These are phyloP conservation scores for Plusia festucae DNA, from an alignment of 2,888 invertebrate genomes.

Conservation along the genomic window DNA sequence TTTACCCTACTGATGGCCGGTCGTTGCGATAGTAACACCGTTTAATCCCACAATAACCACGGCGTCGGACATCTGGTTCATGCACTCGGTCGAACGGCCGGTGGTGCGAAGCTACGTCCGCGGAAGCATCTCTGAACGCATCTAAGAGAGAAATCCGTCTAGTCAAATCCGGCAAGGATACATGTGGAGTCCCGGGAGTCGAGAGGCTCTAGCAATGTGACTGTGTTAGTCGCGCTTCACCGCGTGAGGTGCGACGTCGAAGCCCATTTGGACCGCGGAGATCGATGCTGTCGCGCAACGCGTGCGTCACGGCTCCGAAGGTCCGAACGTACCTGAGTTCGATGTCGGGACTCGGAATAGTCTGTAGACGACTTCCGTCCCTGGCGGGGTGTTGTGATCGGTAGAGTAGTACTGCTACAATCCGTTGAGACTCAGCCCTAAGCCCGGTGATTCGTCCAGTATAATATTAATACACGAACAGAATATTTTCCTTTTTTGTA, in stretches of 20 bases:
- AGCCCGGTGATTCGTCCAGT: constrained; percentile 63
- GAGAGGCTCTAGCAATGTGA: constrained; percentile 85
- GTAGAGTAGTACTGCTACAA: constrained; percentile 80
- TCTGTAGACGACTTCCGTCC: constrained; percentile 90
- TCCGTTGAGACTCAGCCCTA: constrained; percentile 90
- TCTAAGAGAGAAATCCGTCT: constrained; percentile 86
- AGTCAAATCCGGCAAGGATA: constrained; percentile 86
- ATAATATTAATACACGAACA: constrained; percentile 28
- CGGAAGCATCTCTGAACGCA: constrained; percentile 87
- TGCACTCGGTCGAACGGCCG: constrained; percentile 89
- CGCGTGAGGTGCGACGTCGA: constrained; percentile 72
- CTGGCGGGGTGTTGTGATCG: constrained; percentile 84
- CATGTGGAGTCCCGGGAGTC: constrained; percentile 78
- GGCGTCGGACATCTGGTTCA: constrained; percentile 90
- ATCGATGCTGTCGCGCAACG: constrained; percentile 69
- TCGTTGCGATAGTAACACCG: constrained; percentile 89
- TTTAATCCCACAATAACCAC: constrained; percentile 89
- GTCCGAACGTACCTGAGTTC: constrained; percentile 69
- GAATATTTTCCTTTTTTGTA: too few species aligned
- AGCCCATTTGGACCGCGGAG: constrained; percentile 67
- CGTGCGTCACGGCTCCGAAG: constrained; percentile 63
- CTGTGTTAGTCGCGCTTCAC: constrained; percentile 70
- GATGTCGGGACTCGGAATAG: constrained; percentile 89
- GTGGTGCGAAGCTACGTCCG: constrained; percentile 90
- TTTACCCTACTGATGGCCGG: constrained; percentile 89